Base-by-base conservation (phyloP, 2,888 invertebrate species). In the Hedya salicella region DNA sequence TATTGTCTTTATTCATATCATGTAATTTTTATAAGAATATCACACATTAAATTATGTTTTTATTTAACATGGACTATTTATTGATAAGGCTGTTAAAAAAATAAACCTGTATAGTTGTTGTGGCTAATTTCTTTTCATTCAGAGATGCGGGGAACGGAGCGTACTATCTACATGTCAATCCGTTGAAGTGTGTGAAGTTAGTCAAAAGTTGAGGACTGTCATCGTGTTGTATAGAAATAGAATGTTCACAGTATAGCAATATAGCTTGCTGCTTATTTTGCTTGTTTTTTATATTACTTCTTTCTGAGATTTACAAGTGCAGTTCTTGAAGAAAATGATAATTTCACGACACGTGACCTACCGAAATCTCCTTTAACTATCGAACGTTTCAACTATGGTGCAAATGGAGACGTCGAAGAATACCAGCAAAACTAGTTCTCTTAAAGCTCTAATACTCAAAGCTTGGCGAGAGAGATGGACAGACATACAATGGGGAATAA, bases 391-490 rank as follows among this genome's bases (percentile, higher is more conserved):
- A 68, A 72, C 68, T 65, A 76, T 75, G 76, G 80, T 83, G 70
- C 85, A 91, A 73, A 96, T 96, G 95, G 96, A 96, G 85, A 85
- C 92, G 40, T 95, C 95, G 62, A 96, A 96, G 91, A 95, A 95
- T 69, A 96, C 96, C 36, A 96, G 96, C 83, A 96, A 96, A 93
- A 96, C 96, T 0, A 96, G 96, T 85, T 95, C 95, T 67, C 85
- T 97, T 53, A 96, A 96, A 87, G 96, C 96, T 67, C 90, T 97
- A 25, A 92, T 97, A 73, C 89, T 97, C 65, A 94, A 95, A 83
- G 98, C 98, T 53, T 99, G 98, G 98, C 94, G 98, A 75, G 98
- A 98, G 89, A 93, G 98, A 68, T 98, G 98, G 98, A 96, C 96
- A 1, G 98, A 98, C 85, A 94, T 98, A 49, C 97, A 98, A 87